Evolutionary conservation across 1,140 invertebrate species (phyloP).

Genomic region (Caenorhabditis tropicalis): DNA sequence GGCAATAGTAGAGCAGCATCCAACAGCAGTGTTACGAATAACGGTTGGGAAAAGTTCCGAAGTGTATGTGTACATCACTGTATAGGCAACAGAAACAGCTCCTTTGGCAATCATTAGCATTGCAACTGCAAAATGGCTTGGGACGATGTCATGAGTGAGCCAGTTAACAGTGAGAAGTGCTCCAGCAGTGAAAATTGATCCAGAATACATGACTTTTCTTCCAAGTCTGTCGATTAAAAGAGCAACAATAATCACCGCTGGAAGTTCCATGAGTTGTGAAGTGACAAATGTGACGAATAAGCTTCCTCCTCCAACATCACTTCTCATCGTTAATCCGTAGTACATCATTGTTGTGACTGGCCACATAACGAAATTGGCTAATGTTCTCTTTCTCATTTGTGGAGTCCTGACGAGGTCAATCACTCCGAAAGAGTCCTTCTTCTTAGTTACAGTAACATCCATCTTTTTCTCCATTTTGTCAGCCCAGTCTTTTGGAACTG

Average conservation of each 20-base stretch:
- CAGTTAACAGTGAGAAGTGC: constrained; percentile 65
- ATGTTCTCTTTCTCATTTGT: constrained; percentile 48
- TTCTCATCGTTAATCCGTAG: constrained; percentile 72
- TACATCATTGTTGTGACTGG: constrained; percentile 72
- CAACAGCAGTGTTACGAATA: constrained; percentile 74
- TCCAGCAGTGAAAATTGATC: constrained; percentile 63
- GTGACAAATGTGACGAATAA: constrained; percentile 70
- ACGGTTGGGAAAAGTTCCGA: constrained; percentile 75
- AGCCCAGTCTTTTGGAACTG: constrained; percentile 70
- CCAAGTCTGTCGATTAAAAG: constrained; percentile 67
- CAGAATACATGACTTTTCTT: constrained; percentile 62
- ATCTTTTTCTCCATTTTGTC: constrained; percentile 49
- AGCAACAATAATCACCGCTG: constrained; percentile 65
- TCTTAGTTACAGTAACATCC: constrained; percentile 27
- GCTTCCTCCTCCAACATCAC: constrained; percentile 68
- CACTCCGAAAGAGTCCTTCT: constrained; percentile 47
- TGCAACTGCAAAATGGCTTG: background rate
- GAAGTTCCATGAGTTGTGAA: constrained; percentile 66
- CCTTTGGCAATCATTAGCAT: constrained; percentile 66
- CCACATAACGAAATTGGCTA: constrained; percentile 53
- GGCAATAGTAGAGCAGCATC: constrained; percentile 75
- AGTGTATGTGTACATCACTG: constrained; percentile 72
- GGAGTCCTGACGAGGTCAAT: constrained; percentile 49
- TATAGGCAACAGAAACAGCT: constrained; percentile 67
- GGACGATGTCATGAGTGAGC: constrained; percentile 54